phyloP scores from a whole-genome alignment of 2,888 invertebrate genomes.

The Dorcus hopei region DNA sequence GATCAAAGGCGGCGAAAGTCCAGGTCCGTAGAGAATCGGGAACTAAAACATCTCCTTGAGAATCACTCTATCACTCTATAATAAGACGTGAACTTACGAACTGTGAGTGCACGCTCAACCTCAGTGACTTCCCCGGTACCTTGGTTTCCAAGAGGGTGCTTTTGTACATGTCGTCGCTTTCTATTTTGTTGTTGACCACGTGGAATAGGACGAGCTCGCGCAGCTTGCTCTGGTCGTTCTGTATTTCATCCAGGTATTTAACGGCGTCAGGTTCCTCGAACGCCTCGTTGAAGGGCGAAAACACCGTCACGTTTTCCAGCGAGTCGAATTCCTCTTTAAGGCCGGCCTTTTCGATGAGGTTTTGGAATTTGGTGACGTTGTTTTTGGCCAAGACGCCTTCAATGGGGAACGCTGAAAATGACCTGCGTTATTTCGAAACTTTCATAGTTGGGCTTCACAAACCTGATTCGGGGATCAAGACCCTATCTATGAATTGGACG shows the following conservation, averaged over 20 bases:
- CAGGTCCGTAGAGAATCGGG: background rate
- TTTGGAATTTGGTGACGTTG: conserved; percentile 60
- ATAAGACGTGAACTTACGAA: too few species aligned
- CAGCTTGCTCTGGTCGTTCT: conserved; percentile 50
- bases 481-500: conserved; percentile 64
- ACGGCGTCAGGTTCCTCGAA: conserved; percentile 51
- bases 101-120: too few species aligned
- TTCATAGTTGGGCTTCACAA: background rate
- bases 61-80: too few species aligned
- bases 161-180: conserved; percentile 56
- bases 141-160: conserved; percentile 54
- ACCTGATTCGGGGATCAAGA: conserved; percentile 63
- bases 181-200: conserved; percentile 55
- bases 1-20: conserved; percentile 50
- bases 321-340: conserved; percentile 57
- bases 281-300: conserved; percentile 64
- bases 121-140: conserved; percentile 40
- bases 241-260: conserved; percentile 44
- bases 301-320: conserved; percentile 59
- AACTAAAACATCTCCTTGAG: too few species aligned
- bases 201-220: conserved; percentile 63
- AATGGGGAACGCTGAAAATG: conserved; percentile 39
- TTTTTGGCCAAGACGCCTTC: conserved; percentile 55
- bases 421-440: background rate
- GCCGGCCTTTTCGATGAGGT: conserved; percentile 55